Percentiles rank a stretch among this genome's conserved stretches.
Conservation (phyloP, 2,113 vertebrate species). For the Cinclus cinclus region DNA sequence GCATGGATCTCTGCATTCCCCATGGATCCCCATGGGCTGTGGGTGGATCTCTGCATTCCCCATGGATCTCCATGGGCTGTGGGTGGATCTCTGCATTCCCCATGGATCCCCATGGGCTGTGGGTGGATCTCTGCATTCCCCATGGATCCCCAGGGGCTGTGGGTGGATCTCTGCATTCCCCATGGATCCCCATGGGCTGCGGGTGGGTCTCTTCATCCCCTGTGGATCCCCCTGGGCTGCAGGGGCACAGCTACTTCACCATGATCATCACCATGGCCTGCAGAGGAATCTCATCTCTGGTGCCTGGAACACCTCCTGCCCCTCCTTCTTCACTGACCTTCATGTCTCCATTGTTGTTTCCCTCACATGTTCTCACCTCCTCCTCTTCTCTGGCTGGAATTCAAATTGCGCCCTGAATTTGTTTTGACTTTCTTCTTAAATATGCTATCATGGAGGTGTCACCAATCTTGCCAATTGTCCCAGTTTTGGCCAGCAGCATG, state of each 20-base stretch:
- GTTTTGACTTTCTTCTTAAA: background rate
- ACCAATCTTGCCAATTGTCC: fast-evolving
- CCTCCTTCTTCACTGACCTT: background rate
- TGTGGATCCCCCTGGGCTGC: fast-evolving
- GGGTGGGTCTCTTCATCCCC: background rate
- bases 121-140: background rate
- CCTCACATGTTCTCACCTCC: background rate
- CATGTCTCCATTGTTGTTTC: no score
- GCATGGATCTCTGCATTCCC: no score
- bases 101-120: background rate
- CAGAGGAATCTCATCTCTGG: background rate
- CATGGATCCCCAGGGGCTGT: background rate
- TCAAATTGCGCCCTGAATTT: background rate
- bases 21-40: background rate
- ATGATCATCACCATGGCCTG: background rate
- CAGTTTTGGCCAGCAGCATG: background rate
- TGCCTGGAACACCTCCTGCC: background rate
- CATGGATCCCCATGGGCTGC: no score
- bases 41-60: background rate
- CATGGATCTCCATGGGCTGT: background rate
- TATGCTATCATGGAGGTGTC: background rate
- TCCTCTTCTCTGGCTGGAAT: background rate
- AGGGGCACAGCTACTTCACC: background rate
- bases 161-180: background rate
- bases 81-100: background rate